Percentiles rank a stretch among this genome's conserved stretches.
Evolutionary conservation across 2,888 invertebrate species (phyloP).

Genomic region (Chalcis sispes): DNA sequence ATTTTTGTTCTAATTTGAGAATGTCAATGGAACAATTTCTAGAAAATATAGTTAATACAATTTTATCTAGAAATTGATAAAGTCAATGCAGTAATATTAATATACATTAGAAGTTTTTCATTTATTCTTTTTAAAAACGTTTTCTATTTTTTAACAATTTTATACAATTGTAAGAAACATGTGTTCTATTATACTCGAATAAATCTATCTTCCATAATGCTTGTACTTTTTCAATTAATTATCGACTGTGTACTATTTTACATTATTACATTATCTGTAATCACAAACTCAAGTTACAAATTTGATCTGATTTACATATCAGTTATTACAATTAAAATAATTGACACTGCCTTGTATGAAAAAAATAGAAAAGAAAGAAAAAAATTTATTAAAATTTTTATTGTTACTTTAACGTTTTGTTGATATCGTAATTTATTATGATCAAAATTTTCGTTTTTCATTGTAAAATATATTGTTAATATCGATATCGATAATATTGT

Average conservation of each 20-base stretch:
- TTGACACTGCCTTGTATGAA: conserved; percentile 17
- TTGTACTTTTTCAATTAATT: conserved; percentile 46
- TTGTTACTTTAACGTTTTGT: conserved; percentile 9
- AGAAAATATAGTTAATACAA: too few species aligned
- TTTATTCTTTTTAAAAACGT: conserved; percentile 28
- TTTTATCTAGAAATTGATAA: conserved; percentile 31
- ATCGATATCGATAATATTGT: neutral
- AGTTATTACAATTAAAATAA: conserved; percentile 22
- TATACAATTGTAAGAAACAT: conserved; percentile 44
- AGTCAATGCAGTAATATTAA: conserved; percentile 49
- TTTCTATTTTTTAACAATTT: conserved; percentile 52
- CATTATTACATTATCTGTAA: conserved; percentile 12
- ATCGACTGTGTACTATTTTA: conserved; percentile 28
- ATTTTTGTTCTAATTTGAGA: too few species aligned
- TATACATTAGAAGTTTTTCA: conserved; percentile 41
- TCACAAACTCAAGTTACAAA: conserved; percentile 1
- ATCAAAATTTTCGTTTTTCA: neutral
- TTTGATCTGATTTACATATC: conserved; percentile 17
- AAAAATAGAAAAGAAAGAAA: neutral
- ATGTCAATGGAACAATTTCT: too few species aligned
- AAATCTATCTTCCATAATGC: conserved; percentile 44
- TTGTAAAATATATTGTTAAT: neutral
- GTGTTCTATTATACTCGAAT: conserved; percentile 42
- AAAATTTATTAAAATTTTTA: neutral
- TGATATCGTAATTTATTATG: conserved; percentile 19